Conservation (phyloP, 92 coral and sea anemone species). For the Ricordea florida region DNA sequence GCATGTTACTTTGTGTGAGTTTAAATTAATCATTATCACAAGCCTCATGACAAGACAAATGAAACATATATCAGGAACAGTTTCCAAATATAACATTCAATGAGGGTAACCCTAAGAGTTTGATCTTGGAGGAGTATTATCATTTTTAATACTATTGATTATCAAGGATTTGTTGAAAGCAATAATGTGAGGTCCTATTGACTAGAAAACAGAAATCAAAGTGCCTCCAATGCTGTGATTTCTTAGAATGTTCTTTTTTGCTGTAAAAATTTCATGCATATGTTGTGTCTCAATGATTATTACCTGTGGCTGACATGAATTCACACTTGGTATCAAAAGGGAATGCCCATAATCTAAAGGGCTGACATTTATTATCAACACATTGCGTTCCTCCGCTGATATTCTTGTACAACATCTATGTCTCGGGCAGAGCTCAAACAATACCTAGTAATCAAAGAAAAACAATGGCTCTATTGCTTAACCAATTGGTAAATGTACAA, state of each 20-base stretch:
- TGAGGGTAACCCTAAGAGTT: no score
- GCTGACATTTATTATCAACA: conserved; percentile 83
- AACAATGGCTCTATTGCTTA: background rate
- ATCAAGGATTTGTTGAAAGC: no score
- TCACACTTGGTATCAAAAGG: conserved; percentile 76
- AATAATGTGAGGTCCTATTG: no score
- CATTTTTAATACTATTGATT: no score
- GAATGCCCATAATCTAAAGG: conserved; percentile 95
- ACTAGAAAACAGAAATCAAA: no score
- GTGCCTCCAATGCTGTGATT: background rate
- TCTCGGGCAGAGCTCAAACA: conserved; percentile 74
- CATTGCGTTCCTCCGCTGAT: conserved; percentile 16
- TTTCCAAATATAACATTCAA: no score
- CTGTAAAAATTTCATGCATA: background rate
- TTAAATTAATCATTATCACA: no score
- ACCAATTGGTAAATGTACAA: no score
- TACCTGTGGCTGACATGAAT: conserved; percentile 92
- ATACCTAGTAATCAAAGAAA: conserved; percentile 48
- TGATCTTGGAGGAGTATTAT: no score
- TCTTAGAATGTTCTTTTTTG: background rate
- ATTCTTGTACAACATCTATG: conserved; percentile 25
- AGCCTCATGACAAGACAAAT: no score
- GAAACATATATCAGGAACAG: no score
- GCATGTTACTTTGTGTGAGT: no score
- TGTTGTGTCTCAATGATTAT: background rate